phyloP scores from a whole-genome alignment of 2,113 vertebrate species.

The Lycaon pictus region DNA sequence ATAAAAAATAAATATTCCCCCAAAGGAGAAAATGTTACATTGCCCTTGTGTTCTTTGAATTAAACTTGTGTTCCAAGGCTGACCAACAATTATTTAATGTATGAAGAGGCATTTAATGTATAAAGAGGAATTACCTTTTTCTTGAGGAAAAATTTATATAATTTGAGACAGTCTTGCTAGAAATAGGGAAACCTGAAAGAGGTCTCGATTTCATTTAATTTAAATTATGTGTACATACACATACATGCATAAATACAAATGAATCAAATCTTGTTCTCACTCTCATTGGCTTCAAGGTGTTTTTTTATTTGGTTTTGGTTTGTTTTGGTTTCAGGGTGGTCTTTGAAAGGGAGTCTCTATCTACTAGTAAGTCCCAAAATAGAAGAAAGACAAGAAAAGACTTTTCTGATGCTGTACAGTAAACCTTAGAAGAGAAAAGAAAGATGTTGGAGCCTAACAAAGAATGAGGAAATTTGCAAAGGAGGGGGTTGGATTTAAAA shows the following conservation, averaged over 20 bases:
- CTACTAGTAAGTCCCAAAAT: conserved; percentile 12
- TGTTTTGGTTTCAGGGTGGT: background rate
- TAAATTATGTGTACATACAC: background rate
- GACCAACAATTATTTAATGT: background rate
- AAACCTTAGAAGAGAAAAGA: background rate
- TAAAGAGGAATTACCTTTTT: conserved; percentile 29
- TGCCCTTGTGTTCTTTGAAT: background rate
- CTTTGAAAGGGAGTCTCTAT: background rate
- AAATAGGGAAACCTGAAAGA: background rate
- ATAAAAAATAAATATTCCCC: background rate
- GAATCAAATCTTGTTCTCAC: background rate
- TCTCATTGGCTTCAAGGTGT: background rate
- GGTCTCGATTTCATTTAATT: background rate
- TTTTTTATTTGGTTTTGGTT: background rate
- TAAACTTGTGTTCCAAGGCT: conserved; percentile 37
- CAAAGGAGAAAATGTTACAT: background rate
- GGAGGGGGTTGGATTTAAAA: background rate
- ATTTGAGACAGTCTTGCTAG: background rate
- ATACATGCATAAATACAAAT: background rate
- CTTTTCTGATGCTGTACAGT: background rate
- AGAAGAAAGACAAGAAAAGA: background rate
- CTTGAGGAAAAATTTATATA: conserved; percentile 4
- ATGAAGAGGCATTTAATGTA: background rate
- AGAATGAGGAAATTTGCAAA: background rate
- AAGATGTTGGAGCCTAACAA: background rate